A percentile compares a stretch with the other conserved stretches of the same genome.
Evolutionary conservation across 2,797 vertebrate genomes (phyloP).

Genomic region (Leuciscus waleckii): DNA sequence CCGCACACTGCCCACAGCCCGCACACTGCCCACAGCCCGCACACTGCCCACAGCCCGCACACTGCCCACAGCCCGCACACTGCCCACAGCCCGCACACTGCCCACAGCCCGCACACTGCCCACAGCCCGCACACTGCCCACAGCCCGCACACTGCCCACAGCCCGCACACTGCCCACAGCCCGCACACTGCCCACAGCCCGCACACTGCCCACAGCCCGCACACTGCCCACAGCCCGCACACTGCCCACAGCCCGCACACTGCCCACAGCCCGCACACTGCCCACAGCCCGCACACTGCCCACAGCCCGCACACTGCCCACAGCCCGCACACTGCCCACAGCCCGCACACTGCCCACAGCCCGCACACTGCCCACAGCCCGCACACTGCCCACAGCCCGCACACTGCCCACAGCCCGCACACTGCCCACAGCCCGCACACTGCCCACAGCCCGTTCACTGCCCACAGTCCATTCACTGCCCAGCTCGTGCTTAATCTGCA

Average conservation of each 20-base stretch:
- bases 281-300: neutral
- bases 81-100: neutral
- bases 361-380: neutral
- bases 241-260: neutral
- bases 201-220: neutral
- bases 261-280: neutral
- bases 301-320: neutral
- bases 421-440: neutral
- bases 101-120: neutral
- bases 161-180: neutral
- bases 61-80: neutral
- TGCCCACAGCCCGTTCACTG: neutral
- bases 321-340: neutral
- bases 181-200: neutral
- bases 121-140: neutral
- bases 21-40: neutral
- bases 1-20: neutral
- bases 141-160: neutral
- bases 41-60: neutral
- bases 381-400: neutral
- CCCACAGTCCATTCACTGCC: neutral
- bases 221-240: neutral
- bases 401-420: neutral
- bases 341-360: neutral
- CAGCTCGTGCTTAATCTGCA: neutral